Percentiles rank a stretch among this genome's conserved stretches.
These are phyloP conservation scores for Oncopodura yosiiana DNA, from an alignment of 1,140 invertebrate species.

Conservation along the genomic window DNA sequence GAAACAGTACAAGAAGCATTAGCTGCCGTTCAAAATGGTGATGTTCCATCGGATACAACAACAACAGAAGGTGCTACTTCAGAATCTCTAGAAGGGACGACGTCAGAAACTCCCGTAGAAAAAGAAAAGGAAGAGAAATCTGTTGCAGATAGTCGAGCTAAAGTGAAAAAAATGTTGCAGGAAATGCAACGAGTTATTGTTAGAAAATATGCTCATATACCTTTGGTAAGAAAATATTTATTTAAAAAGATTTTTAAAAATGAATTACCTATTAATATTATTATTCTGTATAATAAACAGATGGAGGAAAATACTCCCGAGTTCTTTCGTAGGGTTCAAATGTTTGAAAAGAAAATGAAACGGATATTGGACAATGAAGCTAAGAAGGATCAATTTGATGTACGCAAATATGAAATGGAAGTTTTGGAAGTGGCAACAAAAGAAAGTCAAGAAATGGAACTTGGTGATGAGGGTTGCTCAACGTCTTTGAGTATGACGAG, in stretches of 20 bases:
- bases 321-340: conserved; percentile 17
- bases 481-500: not conserved
- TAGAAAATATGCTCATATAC: conserved; percentile 16
- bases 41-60: not conserved
- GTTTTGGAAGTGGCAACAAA: conserved; percentile 22
- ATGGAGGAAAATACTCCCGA: conserved; percentile 21
- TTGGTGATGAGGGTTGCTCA: not conserved
- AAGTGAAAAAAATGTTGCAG: conserved; percentile 8
- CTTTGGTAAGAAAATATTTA: conserved; percentile 16
- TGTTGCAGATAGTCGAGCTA: conserved; percentile 12
- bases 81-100: not conserved
- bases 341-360: conserved; percentile 29
- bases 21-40: not conserved
- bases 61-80: not conserved
- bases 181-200: conserved; percentile 21
- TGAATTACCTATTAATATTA: not conserved
- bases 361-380: conserved; percentile 18
- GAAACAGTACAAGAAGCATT: not conserved
- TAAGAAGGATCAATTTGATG: conserved; percentile 26
- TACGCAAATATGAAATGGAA: conserved; percentile 31
- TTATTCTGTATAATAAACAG: not conserved
- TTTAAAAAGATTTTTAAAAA: not conserved
- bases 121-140: conserved; percentile 19
- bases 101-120: conserved; percentile 7
- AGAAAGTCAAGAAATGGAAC: conserved; percentile 16